These are phyloP conservation scores for Rissa tridactyla DNA, from an alignment of 2,113 vertebrate species.

Conservation along the genomic window DNA sequence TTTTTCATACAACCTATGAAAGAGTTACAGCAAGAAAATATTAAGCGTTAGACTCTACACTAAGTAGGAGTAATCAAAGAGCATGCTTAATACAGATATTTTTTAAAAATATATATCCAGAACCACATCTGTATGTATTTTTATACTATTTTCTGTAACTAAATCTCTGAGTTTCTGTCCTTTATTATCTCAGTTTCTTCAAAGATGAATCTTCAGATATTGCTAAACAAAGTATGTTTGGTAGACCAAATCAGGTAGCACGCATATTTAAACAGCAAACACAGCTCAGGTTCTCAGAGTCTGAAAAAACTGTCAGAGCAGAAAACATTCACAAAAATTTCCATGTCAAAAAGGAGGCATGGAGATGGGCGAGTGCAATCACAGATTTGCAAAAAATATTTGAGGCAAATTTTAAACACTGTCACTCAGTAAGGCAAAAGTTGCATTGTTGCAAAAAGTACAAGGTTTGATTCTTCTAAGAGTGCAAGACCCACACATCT, in stretches of 20 bases:
- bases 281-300: neutral
- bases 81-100: neutral
- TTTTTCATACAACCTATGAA: conserved; percentile 78
- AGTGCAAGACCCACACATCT: neutral
- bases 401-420: neutral
- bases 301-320: neutral
- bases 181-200: neutral
- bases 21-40: neutral
- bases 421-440: neutral
- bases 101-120: neutral
- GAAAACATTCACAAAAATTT: neutral
- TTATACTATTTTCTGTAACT: neutral
- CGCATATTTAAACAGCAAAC: neutral
- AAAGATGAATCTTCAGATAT: neutral
- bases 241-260: neutral
- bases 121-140: neutral
- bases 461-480: neutral
- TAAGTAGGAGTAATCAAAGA: neutral
- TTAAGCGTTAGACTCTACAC: neutral
- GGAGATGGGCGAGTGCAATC: neutral
- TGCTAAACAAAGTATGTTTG: neutral
- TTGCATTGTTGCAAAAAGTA: neutral
- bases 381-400: neutral
- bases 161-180: neutral
- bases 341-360: neutral